Evolutionary conservation across 1,140 invertebrate species (phyloP).

Genomic region (Dendroctonus valens): DNA sequence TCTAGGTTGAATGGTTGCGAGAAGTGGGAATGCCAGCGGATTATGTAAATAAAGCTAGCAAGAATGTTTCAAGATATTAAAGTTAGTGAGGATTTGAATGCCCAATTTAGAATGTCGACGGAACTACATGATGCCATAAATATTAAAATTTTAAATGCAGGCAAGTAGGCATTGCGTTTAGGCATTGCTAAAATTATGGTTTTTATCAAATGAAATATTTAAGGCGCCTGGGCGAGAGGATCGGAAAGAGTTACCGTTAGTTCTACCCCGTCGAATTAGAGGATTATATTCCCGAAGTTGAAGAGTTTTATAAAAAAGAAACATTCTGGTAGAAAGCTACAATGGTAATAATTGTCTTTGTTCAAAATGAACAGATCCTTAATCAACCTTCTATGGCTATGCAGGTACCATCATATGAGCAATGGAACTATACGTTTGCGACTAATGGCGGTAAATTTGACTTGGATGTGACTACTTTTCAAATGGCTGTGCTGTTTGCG

Average conservation of each 20-base stretch:
- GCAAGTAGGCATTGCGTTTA: constrained; percentile 6
- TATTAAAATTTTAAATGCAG: constrained; percentile 96
- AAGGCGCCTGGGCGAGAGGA: constrained; percentile 89
- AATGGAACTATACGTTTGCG: constrained; percentile 97
- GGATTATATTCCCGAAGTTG: constrained; percentile 97
- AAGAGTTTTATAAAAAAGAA: constrained; percentile 95
- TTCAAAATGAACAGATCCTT: not conserved
- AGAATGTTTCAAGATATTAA: constrained; percentile 99
- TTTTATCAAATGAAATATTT: not conserved
- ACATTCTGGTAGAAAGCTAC: constrained; percentile 95
- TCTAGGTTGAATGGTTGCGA: constrained; percentile 78
- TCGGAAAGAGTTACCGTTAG: constrained; percentile 94
- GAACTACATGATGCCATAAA: constrained; percentile 72
- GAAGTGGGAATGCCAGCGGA: constrained; percentile 99
- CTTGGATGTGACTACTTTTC: constrained; percentile 98
- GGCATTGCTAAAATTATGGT: not conserved
- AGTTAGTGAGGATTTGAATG: constrained; percentile 97
- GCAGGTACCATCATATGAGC: constrained; percentile 95
- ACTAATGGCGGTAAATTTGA: constrained; percentile 95
- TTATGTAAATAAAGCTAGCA: constrained; percentile 97
- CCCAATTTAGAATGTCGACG: constrained; percentile 62
- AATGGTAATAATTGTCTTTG: constrained; percentile 65
- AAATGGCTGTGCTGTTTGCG: constrained; percentile 99
- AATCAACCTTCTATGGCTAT: not conserved
- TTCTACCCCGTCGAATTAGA: constrained; percentile 94